These are phyloP conservation scores for Heliangelus exortis DNA, from an alignment of 2,797 vertebrate genomes.

Conservation along the genomic window DNA sequence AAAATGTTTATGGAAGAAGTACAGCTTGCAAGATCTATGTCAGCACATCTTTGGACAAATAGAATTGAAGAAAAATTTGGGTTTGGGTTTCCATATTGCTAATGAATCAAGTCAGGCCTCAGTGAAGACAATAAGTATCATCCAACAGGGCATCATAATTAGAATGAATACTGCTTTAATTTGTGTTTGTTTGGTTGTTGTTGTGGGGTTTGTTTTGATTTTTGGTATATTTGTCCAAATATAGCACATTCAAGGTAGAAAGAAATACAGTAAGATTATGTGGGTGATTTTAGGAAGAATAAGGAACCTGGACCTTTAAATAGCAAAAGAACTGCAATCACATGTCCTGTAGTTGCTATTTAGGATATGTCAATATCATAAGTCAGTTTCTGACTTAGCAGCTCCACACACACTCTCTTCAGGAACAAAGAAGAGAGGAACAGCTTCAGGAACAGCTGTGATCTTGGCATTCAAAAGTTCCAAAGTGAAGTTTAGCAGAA, in stretches of 20 bases:
- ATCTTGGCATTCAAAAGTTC: neutral
- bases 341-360: neutral
- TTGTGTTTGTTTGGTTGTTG: neutral
- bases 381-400: neutral
- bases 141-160: neutral
- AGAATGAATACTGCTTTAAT: neutral
- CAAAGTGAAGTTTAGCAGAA: neutral
- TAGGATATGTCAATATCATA: neutral
- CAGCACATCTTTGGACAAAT: neutral
- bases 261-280: neutral
- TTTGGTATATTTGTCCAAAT: neutral
- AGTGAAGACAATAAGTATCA: neutral
- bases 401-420: neutral
- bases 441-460: too few species aligned
- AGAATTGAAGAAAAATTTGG: neutral
- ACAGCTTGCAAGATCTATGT: neutral
- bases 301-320: neutral
- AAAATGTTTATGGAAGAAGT: neutral
- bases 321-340: neutral
- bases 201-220: too few species aligned
- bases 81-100: neutral
- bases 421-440: neutral
- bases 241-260: neutral
- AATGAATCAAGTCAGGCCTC: neutral
- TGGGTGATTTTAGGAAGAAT: neutral